Conservation (phyloP, 2,113 vertebrate species). For the Sander lucioperca region DNA sequence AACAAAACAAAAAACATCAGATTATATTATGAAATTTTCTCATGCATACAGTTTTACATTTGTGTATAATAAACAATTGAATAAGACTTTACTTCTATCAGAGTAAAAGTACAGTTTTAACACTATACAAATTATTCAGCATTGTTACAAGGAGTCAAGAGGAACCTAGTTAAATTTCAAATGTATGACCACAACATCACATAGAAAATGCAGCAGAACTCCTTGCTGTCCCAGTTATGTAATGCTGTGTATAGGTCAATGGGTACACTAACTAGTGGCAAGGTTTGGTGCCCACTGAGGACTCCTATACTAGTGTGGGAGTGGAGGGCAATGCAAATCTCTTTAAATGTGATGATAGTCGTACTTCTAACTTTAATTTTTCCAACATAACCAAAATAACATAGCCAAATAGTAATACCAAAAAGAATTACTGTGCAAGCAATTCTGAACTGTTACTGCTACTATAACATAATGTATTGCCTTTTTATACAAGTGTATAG, state of each 20-base stretch:
- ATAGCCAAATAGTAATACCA: background rate
- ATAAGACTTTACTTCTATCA: background rate
- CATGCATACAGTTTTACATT: too few species aligned
- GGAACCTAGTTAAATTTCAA: background rate
- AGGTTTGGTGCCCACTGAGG: background rate
- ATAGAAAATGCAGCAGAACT: constrained; percentile 7
- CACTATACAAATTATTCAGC: background rate
- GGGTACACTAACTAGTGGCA: constrained; percentile 17
- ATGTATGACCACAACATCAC: background rate
- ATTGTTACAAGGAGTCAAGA: background rate
- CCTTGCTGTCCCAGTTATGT: constrained; percentile 27
- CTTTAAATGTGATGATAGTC: background rate
- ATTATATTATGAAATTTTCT: background rate
- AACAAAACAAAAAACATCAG: background rate
- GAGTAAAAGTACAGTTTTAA: background rate
- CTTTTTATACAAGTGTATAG: background rate
- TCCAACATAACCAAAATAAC: background rate
- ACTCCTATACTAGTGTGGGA: background rate
- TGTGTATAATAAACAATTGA: background rate
- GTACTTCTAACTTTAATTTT: background rate
- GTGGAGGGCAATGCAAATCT: background rate
- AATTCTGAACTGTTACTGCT: background rate
- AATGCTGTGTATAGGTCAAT: constrained; percentile 37
- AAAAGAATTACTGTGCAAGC: background rate
- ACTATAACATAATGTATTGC: background rate